phyloP scores from a whole-genome alignment of 2,888 invertebrate species.

The Bombylius discolor region DNA sequence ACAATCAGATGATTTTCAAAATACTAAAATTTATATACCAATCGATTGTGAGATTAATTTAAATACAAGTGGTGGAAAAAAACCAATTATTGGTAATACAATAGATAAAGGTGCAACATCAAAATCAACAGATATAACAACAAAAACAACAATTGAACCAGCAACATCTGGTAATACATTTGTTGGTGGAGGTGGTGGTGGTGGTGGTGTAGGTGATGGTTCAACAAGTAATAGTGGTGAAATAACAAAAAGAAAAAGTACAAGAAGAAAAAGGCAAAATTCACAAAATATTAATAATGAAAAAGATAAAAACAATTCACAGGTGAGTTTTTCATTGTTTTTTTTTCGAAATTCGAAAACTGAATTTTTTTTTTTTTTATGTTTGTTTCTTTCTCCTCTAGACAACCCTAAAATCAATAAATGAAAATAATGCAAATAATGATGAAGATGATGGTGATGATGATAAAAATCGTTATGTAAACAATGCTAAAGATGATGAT shows the following conservation, averaged over 20 bases:
- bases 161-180: too few species aligned
- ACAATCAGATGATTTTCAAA: conserved; percentile 56
- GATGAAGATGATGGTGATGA: neutral
- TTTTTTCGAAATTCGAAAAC: too few species aligned
- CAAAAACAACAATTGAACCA: too few species aligned
- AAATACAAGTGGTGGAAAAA: neutral
- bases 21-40: conserved; percentile 69
- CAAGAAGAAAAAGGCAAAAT: neutral
- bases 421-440: neutral
- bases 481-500: neutral
- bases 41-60: conserved; percentile 39
- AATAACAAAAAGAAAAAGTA: neutral
- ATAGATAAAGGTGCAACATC: too few species aligned
- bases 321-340: neutral
- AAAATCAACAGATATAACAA: too few species aligned
- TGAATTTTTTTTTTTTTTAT: neutral
- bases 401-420: conserved; percentile 9
- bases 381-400: neutral
- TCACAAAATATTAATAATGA: neutral
- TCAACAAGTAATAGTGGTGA: neutral
- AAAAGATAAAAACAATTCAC: neutral
- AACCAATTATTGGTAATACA: neutral
- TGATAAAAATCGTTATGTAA: neutral
- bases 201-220: neutral
- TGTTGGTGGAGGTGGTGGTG: neutral